These are phyloP conservation scores for Spilogale gracilis DNA, from an alignment of 2,113 vertebrate species.

Conservation along the genomic window DNA sequence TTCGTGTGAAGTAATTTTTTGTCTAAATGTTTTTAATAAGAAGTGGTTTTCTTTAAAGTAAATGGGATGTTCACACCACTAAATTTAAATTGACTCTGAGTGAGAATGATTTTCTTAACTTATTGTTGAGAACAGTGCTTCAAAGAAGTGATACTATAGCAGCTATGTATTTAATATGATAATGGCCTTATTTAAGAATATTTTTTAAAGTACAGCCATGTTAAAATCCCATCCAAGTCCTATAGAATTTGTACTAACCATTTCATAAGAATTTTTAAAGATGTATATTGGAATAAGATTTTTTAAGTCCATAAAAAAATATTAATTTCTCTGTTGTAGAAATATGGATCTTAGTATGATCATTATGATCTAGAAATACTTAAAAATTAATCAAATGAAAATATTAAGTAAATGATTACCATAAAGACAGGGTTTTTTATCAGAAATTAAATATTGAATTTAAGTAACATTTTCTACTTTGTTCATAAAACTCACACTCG, in stretches of 20 bases:
- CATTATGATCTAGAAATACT: not conserved
- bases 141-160: slow-evolving; percentile 1
- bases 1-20: slow-evolving; percentile 52
- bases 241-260: slow-evolving; percentile 21
- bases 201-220: not conserved
- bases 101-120: slow-evolving; percentile 46
- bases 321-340: not conserved
- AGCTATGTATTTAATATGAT: not conserved
- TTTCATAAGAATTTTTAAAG: slow-evolving; percentile 26
- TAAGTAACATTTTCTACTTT: not conserved
- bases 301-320: slow-evolving; percentile 6
- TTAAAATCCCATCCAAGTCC: slow-evolving; percentile 40
- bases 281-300: not conserved
- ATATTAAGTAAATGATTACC: not conserved
- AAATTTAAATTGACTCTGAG: slow-evolving; percentile 47
- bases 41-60: slow-evolving; percentile 55
- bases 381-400: not conserved
- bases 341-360: not conserved
- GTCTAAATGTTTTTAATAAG: slow-evolving; percentile 49
- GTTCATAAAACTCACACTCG: not conserved
- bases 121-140: slow-evolving; percentile 41
- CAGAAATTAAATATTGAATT: not conserved
- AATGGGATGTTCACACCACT: slow-evolving; percentile 16
- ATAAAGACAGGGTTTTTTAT: not conserved
- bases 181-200: slow-evolving; percentile 28